Base-by-base conservation (phyloP, 1,140 invertebrate genomes). In the Drosophila kanapiae region DNA sequence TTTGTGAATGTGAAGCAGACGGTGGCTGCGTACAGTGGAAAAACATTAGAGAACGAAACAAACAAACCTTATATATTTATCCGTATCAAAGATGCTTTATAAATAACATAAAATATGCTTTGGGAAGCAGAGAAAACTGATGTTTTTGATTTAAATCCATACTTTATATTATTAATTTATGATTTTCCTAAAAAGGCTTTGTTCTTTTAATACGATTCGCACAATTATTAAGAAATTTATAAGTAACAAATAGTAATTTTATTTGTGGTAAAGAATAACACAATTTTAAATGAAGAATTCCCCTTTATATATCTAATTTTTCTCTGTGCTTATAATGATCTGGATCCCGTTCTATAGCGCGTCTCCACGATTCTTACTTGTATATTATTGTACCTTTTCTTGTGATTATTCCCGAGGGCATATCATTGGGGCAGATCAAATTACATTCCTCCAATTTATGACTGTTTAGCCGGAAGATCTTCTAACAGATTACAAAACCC, bases 381-480 rank as follows among this genome's bases (percentile, higher is more conserved):
- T 33, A 8, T 11, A 13, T 43, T 45, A 18, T 47, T 5, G 31
- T 33, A 33, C 10, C 10, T 1, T 9, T n/a, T 29, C 33, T 38
- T 31, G 13, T 38, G 8, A 49, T 29, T 23, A 9, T 31, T 38
- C 23, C 59, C 11, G 31, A 6, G 14, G 49, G 29, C 23, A 38
- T 56, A 68, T 70, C 37, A 14, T 47, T 37, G n/a, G 7, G 31
- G 5, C 9, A 72, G 67, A 37, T 71, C 54, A 49, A 37, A 60
- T 72, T 60, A 51, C 54, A 23, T 10, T 45, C 5, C 27, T 35
- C 14, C 42, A 11, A 40, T 38, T 69, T 69, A 57, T 40, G 42
- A 29, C 37, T 38, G 29, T 35, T 49, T 71, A 71, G 38, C 65
- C 54, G 54, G 10, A 37, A 49, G 69, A 72, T 72, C 54, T 72